Conservation (phyloP, 2,888 invertebrate genomes). For the Epirrhoe alternata region DNA sequence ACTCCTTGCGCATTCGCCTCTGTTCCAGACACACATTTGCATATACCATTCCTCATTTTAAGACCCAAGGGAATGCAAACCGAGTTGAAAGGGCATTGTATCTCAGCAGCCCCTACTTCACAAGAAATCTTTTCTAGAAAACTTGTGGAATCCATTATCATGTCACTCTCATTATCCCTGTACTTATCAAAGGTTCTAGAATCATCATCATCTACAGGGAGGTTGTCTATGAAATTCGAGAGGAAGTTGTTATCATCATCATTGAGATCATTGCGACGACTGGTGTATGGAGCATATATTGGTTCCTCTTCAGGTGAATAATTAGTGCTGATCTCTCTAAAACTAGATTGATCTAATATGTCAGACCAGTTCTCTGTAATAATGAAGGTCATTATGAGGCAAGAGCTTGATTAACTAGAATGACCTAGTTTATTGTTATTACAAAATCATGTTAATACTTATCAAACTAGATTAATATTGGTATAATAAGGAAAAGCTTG, state of each 20-base stretch:
- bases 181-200: slow-evolving; percentile 69
- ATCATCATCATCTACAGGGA: slow-evolving; percentile 75
- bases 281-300: slow-evolving; percentile 69
- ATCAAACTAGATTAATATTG: background rate
- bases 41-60: slow-evolving; percentile 88
- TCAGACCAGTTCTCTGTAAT: slow-evolving; percentile 80
- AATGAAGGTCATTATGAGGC: slow-evolving; percentile 2
- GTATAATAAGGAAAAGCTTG: background rate
- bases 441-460: background rate
- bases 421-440: slow-evolving; percentile 14
- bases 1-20: slow-evolving; percentile 71
- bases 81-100: slow-evolving; percentile 87
- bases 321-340: slow-evolving; percentile 69
- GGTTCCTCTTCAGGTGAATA: slow-evolving; percentile 76
- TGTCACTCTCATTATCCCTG: slow-evolving; percentile 73
- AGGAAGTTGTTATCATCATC: slow-evolving; percentile 74
- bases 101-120: slow-evolving; percentile 82
- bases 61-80: slow-evolving; percentile 85
- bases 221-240: slow-evolving; percentile 71
- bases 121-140: slow-evolving; percentile 84
- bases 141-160: slow-evolving; percentile 80
- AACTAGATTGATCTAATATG: slow-evolving; percentile 75
- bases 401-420: slow-evolving; percentile 3
- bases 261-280: slow-evolving; percentile 61
- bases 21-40: slow-evolving; percentile 89